Evolutionary conservation across 2,113 vertebrate species (phyloP).

Genomic region (Oryctolagus cuniculus): DNA sequence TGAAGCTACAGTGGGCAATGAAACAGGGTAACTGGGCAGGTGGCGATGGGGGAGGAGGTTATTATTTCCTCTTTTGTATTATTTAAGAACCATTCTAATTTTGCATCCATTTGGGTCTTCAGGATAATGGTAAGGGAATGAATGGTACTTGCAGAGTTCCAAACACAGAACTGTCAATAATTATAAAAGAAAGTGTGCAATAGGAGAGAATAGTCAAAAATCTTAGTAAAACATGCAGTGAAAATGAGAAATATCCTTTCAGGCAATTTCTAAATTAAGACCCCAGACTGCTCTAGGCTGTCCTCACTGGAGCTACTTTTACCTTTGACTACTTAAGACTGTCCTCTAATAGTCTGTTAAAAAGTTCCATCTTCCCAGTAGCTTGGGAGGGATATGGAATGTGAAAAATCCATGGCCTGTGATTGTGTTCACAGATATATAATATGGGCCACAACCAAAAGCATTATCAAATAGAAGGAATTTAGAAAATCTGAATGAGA

Average conservation of each 20-base stretch:
- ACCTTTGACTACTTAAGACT: not conserved
- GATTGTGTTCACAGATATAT: not conserved
- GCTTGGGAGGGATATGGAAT: not conserved
- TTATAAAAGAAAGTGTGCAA: not conserved
- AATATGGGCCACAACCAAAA: not conserved
- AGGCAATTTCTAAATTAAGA: not conserved
- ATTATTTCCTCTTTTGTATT: not conserved
- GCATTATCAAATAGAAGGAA: not conserved
- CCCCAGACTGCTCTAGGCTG: not conserved
- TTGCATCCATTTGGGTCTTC: not conserved
- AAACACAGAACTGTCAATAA: not conserved
- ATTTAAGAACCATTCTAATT: not conserved
- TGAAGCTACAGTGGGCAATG: not conserved
- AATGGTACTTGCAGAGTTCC: not conserved
- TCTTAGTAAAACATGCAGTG: not conserved
- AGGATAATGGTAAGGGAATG: not conserved
- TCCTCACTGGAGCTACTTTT: not conserved
- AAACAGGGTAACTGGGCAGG: not conserved
- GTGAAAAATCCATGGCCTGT: not conserved
- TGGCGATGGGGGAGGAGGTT: not conserved
- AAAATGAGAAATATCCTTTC: not conserved
- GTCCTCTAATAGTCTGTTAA: conserved; percentile 15
- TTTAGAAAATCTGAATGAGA: not conserved
- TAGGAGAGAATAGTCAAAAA: not conserved
- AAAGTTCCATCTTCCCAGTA: not conserved